phyloP scores from a whole-genome alignment of 2,888 invertebrate species.

The Ariolimax columbianus region DNA sequence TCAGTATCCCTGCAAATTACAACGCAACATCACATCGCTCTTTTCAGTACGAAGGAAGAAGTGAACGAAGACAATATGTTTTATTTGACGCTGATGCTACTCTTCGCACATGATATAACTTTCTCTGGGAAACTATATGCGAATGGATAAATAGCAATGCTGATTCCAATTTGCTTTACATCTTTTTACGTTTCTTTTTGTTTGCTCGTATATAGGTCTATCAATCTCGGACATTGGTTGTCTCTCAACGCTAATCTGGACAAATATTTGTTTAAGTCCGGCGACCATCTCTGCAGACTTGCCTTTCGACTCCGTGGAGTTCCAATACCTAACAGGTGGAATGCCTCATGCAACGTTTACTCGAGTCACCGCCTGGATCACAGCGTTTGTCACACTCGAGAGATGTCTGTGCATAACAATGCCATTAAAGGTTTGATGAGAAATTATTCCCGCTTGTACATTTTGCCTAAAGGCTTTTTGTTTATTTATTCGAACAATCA shows the following conservation, averaged over 20 bases:
- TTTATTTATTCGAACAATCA: too few relatives aligned
- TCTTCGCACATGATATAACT: too few relatives aligned
- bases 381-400: conserved; percentile 26
- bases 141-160: not conserved
- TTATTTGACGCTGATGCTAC: not conserved
- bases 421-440: conserved; percentile 18
- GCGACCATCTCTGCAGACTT: not conserved
- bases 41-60: not conserved
- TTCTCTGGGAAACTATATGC: too few relatives aligned
- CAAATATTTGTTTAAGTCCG: conserved; percentile 28
- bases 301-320: conserved; percentile 25
- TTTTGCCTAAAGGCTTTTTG: too few relatives aligned
- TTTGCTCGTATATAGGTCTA: not conserved
- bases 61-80: not conserved
- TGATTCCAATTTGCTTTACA: not conserved
- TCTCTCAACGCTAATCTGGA: conserved; percentile 25
- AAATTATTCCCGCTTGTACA: not conserved
- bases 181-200: not conserved
- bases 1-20: not conserved
- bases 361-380: conserved; percentile 23
- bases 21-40: too few relatives aligned
- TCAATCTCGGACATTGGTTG: conserved; percentile 33
- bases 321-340: conserved; percentile 33
- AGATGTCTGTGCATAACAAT: conserved; percentile 27
- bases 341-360: conserved; percentile 25